Evolutionary conservation across 2,888 invertebrate species (phyloP).

Genomic region (Saturnia japonica): DNA sequence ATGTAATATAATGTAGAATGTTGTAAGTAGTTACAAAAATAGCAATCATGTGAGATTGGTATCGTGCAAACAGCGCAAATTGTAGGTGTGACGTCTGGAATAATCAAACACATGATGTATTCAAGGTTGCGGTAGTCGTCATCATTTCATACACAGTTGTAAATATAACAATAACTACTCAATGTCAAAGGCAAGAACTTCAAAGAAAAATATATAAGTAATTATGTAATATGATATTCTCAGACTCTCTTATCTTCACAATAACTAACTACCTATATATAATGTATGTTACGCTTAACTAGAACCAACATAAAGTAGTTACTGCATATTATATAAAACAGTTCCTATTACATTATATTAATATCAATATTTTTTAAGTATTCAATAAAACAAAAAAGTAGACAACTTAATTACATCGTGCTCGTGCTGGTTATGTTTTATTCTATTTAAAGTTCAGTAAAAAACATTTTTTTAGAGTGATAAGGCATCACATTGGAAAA

Average conservation of each 20-base stretch:
- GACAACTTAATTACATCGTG: no score
- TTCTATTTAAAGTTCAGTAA: no score
- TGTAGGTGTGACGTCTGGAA: constrained; percentile 61
- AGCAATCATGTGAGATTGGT: constrained; percentile 33
- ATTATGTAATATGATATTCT: not conserved
- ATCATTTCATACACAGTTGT: constrained; percentile 59
- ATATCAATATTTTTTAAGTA: no score
- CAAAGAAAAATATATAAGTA: constrained; percentile 24
- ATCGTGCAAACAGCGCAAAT: constrained; percentile 56
- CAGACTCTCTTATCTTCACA: not conserved
- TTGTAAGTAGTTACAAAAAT: constrained; percentile 28
- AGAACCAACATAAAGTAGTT: no score
- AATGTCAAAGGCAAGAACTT: constrained; percentile 57
- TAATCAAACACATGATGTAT: constrained; percentile 71
- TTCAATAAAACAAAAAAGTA: no score
- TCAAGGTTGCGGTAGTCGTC: constrained; percentile 71
- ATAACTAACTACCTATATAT: not conserved
- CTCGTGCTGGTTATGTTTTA: no score
- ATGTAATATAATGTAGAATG: constrained; percentile 17
- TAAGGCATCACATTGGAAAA: no score
- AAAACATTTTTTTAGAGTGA: no score
- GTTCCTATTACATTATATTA: no score
- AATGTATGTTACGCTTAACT: no score
- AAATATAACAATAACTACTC: constrained; percentile 70
- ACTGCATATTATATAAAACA: no score